Base-by-base conservation (phyloP, 2,888 invertebrate genomes). In the Orchesella flavescens region DNA sequence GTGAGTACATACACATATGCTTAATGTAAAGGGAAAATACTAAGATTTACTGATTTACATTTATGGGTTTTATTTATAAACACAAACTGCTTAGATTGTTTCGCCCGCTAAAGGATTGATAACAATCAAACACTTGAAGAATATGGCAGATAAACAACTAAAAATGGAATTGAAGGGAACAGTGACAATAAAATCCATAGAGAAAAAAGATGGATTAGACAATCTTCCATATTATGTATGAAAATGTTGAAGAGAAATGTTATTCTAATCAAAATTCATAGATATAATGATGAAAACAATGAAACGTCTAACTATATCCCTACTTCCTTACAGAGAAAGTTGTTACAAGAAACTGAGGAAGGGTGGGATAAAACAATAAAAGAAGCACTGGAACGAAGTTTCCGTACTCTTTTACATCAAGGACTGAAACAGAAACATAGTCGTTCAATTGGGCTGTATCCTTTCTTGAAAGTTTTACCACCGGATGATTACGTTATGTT, bases 141-240 rank as follows among this genome's bases (percentile, higher is more conserved):
- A 91, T 57, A 91, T 92, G 84, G 92, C 93, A 0, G 90, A 91
- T 61, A 91, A 93, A 81, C 97, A 97, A 89, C 88, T 96, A 19
- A 89, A 93, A 44, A 91, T 93, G 83, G 97, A 97, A 90, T 91
- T 93, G 10, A 90, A 91, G 13, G 94, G 94, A 34, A 92, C 92
- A 69, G 91, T 96, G 4, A 92, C 92, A 71, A 93, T 97, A 15
- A 91, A 93, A 88, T 94, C 94, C 85, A 93, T 95, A 79, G 91
- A 92, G 84, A 91, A 91, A 77, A 87, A 89, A 17, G 90, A 90
- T 55, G 89, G 90, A 59, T 89, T 90, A 73, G 89, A 90, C 24
- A 90, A 90, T 87, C 89, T 91, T 19, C 88, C 90, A 44, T 88
- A 89, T 88, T 92, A 90, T 88, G 93, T 93, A 90, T 90, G 91